Percentiles rank a stretch among this genome's conserved stretches.
Conservation (phyloP, 1,140 invertebrate species). For the Xylocopa sonorina region DNA sequence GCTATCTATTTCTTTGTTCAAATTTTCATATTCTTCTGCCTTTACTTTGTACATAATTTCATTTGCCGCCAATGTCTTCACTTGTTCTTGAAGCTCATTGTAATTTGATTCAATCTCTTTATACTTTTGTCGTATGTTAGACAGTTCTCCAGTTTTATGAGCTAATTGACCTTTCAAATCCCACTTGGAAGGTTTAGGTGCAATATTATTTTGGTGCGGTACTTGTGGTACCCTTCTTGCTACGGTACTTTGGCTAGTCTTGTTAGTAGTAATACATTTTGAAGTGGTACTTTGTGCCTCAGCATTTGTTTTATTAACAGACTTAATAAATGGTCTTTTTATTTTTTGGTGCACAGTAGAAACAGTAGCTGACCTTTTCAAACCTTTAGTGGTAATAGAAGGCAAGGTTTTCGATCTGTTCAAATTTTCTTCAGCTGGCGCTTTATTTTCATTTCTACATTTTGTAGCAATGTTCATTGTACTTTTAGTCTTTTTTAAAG, state of each 20-base stretch:
- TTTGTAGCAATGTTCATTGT: constrained; percentile 44
- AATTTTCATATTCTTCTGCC: constrained; percentile 74
- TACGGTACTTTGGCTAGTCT: neutral
- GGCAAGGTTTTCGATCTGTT: constrained; percentile 65
- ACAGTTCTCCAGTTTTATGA: constrained; percentile 66
- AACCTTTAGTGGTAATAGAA: constrained; percentile 51
- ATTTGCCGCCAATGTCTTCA: constrained; percentile 74
- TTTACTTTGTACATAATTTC: constrained; percentile 67
- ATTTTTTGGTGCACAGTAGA: constrained; percentile 45
- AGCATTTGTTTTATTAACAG: constrained; percentile 40
- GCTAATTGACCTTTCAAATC: constrained; percentile 75
- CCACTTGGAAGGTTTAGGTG: constrained; percentile 69
- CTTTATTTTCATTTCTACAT: constrained; percentile 71
- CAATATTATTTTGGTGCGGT: constrained; percentile 46
- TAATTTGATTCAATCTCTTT: constrained; percentile 82
- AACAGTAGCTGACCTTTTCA: constrained; percentile 69
- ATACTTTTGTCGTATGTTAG: constrained; percentile 82
- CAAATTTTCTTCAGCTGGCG: constrained; percentile 57
- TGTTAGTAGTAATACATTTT: constrained; percentile 36
- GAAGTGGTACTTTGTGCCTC: constrained; percentile 4
- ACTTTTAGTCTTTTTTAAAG: constrained; percentile 13
- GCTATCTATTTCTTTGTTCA: constrained; percentile 49
- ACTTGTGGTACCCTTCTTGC: neutral
- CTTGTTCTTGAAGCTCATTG: constrained; percentile 81
- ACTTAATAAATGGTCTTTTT: constrained; percentile 67